A percentile compares a stretch with the other conserved stretches of the same genome.
Conservation (phyloP, 2,797 vertebrate genomes). For the Novumbra hubbsi region DNA sequence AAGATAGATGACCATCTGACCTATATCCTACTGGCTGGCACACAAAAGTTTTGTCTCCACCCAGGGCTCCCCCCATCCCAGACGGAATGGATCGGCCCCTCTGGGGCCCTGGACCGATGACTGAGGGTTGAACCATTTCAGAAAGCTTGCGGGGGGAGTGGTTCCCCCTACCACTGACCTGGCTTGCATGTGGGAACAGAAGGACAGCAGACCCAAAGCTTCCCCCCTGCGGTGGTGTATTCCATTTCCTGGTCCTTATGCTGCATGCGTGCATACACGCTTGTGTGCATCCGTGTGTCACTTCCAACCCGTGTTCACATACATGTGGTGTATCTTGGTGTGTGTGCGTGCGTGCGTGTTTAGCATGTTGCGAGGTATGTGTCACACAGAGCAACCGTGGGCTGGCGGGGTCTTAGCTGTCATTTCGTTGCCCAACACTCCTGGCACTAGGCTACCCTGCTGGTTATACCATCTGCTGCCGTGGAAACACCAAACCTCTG, state of each 20-base stretch:
- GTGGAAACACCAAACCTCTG: constrained; percentile 60
- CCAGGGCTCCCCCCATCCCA: constrained; percentile 36
- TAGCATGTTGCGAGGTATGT: constrained; percentile 55
- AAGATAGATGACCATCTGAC: constrained; percentile 74
- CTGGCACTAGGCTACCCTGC: constrained; percentile 75
- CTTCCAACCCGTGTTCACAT: no score
- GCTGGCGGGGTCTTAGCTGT: constrained; percentile 63
- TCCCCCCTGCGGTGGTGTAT: not conserved
- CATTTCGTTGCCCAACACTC: constrained; percentile 77
- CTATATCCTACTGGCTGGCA: constrained; percentile 71
- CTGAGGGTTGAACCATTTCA: constrained; percentile 8
- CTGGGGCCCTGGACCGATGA: constrained; percentile 6
- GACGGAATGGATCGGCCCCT: constrained; percentile 3
- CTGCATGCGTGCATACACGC: no score
- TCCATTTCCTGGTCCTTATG: constrained; percentile 16
- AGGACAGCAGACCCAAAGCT: constrained; percentile 1
- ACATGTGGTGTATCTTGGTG: not conserved
- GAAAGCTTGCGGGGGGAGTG: constrained; percentile 1
- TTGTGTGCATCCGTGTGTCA: no score
- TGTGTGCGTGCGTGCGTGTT: not conserved
- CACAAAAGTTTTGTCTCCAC: constrained; percentile 19
- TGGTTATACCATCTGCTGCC: constrained; percentile 77
- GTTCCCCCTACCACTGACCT: constrained; percentile 1
- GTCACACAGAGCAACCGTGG: constrained; percentile 66
- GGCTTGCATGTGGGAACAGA: constrained; percentile 9